Percentiles rank a stretch among this genome's conserved stretches.
Evolutionary conservation across 2,113 vertebrate species (phyloP).

Genomic region (Brachyistius frenatus): DNA sequence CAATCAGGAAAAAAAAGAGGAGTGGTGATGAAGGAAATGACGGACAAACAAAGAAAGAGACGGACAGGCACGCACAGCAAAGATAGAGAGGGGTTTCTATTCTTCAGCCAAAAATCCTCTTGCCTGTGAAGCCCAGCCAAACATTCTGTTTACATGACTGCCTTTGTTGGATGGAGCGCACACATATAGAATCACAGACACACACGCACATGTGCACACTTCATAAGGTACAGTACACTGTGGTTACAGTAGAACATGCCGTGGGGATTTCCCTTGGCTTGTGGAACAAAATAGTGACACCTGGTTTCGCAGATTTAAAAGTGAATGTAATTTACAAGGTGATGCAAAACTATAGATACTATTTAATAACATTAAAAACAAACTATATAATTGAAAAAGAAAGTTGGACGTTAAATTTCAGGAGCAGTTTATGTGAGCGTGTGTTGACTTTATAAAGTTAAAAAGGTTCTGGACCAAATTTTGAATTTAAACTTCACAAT

Average conservation of each 20-base stretch:
- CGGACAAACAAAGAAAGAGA: constrained; percentile 33
- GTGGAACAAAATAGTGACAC: constrained; percentile 2
- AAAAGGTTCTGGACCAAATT: no score
- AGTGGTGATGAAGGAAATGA: constrained; percentile 29
- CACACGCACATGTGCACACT: background rate
- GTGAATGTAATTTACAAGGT: background rate
- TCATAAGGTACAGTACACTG: background rate
- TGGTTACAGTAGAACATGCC: constrained; percentile 8
- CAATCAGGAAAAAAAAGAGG: constrained; percentile 15
- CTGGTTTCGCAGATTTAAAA: background rate
- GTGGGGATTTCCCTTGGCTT: background rate
- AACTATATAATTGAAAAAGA: background rate
- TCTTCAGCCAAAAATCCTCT: constrained; percentile 64
- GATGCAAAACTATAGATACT: background rate
- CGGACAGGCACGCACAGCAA: constrained; percentile 25
- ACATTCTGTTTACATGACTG: constrained; percentile 49
- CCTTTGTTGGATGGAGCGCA: constrained; percentile 29
- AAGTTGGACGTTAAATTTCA: no score
- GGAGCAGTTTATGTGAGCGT: no score
- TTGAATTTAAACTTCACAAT: no score
- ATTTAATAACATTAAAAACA: background rate
- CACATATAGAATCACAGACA: constrained; percentile 12
- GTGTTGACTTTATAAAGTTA: no score
- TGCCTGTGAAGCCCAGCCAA: constrained; percentile 60
- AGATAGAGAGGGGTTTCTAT: constrained; percentile 50